A percentile compares a stretch with the other conserved stretches of the same genome.
Evolutionary conservation across 92 coral and sea anemone species (phyloP).

Genomic region (Umimayanthus chanpuru): DNA sequence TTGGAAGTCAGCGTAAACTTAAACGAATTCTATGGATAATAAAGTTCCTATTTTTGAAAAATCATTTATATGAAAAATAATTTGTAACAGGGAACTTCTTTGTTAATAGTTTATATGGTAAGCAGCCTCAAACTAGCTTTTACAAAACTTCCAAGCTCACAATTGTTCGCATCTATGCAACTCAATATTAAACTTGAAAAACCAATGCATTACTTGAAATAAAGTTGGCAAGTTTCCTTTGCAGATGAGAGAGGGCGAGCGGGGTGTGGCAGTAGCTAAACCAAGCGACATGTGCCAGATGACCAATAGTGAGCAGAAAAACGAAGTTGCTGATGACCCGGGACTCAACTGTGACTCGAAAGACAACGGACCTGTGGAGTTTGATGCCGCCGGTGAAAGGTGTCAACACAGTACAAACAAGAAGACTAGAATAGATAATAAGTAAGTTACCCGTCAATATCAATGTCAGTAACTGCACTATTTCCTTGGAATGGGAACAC

Average conservation of each 20-base stretch:
- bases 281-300: not conserved
- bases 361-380: slow-evolving; percentile 19
- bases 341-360: not conserved
- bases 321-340: not conserved
- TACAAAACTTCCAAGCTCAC: not conserved
- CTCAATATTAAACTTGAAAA: not conserved
- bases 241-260: not conserved
- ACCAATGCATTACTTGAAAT: not conserved
- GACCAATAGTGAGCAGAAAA: slow-evolving; percentile 7
- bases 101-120: too few species aligned
- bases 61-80: too few species aligned
- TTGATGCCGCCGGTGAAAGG: slow-evolving; percentile 12
- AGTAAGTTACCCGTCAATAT: not conserved
- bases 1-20: not conserved
- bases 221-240: slow-evolving; percentile 3
- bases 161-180: not conserved
- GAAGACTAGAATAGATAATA: slow-evolving; percentile 28
- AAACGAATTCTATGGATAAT: not conserved
- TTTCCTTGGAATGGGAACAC: too few species aligned
- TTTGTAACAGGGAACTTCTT: too few species aligned
- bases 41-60: too few species aligned
- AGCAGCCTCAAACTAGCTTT: too few species aligned
- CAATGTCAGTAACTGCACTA: too few species aligned
- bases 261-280: not conserved
- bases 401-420: slow-evolving; percentile 26